Percentiles rank a stretch among this genome's conserved stretches.
Evolutionary conservation across 2,888 invertebrate genomes (phyloP).

Genomic region (Drosophila anceps): DNA sequence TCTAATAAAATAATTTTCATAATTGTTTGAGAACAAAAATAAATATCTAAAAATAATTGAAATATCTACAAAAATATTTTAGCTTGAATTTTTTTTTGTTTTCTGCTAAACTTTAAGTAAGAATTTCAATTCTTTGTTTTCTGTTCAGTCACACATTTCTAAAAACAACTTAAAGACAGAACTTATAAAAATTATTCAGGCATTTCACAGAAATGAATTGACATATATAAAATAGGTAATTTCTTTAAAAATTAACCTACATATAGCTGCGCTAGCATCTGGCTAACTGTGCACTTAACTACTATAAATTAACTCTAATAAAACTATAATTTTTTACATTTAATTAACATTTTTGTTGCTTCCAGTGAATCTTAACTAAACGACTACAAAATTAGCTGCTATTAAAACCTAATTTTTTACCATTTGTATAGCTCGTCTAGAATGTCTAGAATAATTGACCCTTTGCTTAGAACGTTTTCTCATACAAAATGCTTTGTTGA

Average conservation of each 20-base stretch:
- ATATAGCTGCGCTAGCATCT: neutral
- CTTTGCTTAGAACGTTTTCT: neutral
- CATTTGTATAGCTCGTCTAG: neutral
- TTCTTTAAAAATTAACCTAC: neutral
- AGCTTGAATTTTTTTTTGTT: too few species aligned
- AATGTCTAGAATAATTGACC: neutral
- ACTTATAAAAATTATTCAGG: neutral
- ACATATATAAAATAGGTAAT: neutral
- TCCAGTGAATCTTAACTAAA: neutral
- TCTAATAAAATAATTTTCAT: too few species aligned
- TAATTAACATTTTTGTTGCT: neutral
- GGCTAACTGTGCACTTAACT: conserved; percentile 3
- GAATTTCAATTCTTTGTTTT: neutral
- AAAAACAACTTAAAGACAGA: neutral
- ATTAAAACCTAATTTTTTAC: neutral
- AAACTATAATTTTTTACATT: conserved; percentile 1
- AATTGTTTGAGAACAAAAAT: too few species aligned
- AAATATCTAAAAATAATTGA: too few species aligned
- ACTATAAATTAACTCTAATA: neutral
- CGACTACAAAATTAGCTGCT: neutral
- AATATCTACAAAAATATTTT: too few species aligned
- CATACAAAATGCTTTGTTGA: conserved; percentile 14
- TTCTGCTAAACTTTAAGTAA: neutral
- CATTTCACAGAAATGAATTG: neutral
- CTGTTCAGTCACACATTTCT: neutral